These are phyloP conservation scores for Catharus fuscescens DNA, from an alignment of 2,113 vertebrate genomes.

Conservation along the genomic window DNA sequence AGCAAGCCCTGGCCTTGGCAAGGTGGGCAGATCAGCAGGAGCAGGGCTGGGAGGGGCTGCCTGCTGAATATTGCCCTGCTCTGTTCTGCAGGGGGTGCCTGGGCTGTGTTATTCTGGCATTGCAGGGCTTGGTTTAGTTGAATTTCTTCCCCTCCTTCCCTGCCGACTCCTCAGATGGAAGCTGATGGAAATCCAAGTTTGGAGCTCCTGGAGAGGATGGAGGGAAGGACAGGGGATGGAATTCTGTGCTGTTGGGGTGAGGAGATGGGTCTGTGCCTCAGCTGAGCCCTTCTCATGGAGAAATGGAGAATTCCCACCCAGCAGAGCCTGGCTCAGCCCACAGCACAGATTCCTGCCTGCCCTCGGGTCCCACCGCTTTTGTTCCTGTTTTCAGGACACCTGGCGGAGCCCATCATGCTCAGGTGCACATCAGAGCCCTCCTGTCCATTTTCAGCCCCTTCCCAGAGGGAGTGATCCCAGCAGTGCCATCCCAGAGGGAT, in stretches of 20 bases:
- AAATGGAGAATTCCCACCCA: background rate
- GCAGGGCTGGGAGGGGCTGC: constrained; percentile 51
- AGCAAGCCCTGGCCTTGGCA: constrained; percentile 32
- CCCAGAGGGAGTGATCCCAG: constrained; percentile 22
- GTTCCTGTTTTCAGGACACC: background rate
- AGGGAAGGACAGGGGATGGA: background rate
- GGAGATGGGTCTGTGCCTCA: background rate
- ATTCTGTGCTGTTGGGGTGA: background rate
- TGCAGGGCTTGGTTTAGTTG: background rate
- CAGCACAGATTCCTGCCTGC: background rate
- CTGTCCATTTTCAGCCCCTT: constrained; percentile 9
- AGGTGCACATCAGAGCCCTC: background rate
- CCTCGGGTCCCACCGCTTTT: background rate
- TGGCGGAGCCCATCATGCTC: background rate
- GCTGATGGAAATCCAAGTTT: background rate
- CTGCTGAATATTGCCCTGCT: background rate
- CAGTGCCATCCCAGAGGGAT: background rate
- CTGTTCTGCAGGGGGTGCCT: background rate
- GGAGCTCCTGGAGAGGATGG: background rate
- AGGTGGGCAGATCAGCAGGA: background rate
- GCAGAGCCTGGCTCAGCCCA: background rate
- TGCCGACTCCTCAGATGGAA: background rate
- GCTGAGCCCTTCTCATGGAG: background rate
- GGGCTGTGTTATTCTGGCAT: background rate
- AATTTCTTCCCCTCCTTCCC: background rate